A percentile compares a stretch with the other conserved stretches of the same genome.
phyloP scores from a whole-genome alignment of 2,888 invertebrate species.

The Microctonus brassicae region DNA sequence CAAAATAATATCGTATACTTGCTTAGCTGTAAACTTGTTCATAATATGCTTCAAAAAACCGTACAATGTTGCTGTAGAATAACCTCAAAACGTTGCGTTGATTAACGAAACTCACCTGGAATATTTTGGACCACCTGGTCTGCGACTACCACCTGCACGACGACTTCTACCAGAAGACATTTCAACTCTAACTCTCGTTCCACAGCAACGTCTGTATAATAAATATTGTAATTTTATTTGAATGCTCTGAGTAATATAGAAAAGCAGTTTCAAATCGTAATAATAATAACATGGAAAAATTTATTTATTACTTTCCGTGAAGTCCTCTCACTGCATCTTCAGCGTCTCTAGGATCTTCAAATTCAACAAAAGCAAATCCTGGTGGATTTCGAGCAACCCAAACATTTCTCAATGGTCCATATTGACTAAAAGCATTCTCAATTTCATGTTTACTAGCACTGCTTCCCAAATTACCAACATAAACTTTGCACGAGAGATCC shows the following conservation, averaged over 20 bases:
- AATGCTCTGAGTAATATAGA: too few species aligned
- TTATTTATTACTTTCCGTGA: constrained; percentile 85
- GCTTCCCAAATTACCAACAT: constrained; percentile 91
- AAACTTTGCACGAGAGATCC: constrained; percentile 92
- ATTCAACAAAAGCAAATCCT: constrained; percentile 95
- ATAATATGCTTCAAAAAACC: not conserved
- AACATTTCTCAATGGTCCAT: constrained; percentile 92
- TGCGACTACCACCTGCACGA: constrained; percentile 72
- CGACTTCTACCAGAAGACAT: constrained; percentile 92
- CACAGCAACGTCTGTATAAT: constrained; percentile 87
- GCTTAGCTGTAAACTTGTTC: not conserved
- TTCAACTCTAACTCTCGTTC: constrained; percentile 90
- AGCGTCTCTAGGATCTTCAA: constrained; percentile 92
- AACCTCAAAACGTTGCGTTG: not conserved
- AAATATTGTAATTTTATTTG: too few species aligned
- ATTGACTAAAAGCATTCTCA: constrained; percentile 89
- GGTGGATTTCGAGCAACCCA: constrained; percentile 99
- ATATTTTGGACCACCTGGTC: constrained; percentile 64
- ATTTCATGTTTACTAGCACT: constrained; percentile 92
- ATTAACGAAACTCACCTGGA: constrained; percentile 59
- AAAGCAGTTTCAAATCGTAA: not conserved
- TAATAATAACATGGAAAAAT: too few species aligned
- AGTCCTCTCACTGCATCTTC: constrained; percentile 92
- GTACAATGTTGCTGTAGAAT: not conserved
- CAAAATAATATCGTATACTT: not conserved